phyloP scores from a whole-genome alignment of 2,888 invertebrate genomes.

The Stramonita haemastoma region DNA sequence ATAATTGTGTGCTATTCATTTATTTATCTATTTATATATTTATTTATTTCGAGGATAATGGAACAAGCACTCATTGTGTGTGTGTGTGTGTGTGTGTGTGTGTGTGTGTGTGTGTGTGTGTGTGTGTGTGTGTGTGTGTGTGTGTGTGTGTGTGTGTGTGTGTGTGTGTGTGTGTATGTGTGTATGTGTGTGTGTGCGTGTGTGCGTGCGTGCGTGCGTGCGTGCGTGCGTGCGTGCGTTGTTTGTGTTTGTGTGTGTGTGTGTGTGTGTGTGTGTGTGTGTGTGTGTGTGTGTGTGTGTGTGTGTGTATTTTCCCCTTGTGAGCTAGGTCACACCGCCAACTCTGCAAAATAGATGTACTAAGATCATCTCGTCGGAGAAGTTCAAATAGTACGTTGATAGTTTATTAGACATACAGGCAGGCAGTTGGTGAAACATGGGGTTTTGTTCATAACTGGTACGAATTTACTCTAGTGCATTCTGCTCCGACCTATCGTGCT shows the following conservation, averaged over 20 bases:
- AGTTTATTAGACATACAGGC: background rate
- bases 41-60: too few species aligned
- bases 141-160: conserved; percentile 10
- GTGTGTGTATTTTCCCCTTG: conserved; percentile 20
- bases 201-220: background rate
- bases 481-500: background rate
- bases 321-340: background rate
- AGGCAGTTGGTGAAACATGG: background rate
- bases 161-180: background rate
- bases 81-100: background rate
- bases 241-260: background rate
- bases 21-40: too few species aligned
- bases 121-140: background rate
- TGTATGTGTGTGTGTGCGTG: background rate
- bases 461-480: background rate
- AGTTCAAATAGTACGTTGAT: background rate
- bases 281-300: conserved; percentile 14
- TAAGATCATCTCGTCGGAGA: background rate
- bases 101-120: background rate
- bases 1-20: background rate
- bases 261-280: background rate
- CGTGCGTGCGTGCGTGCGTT: background rate
- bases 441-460: background rate
- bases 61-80: background rate
- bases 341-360: background rate